Base-by-base conservation (phyloP, 2,797 vertebrate species). In the Fundulus diaphanus region DNA sequence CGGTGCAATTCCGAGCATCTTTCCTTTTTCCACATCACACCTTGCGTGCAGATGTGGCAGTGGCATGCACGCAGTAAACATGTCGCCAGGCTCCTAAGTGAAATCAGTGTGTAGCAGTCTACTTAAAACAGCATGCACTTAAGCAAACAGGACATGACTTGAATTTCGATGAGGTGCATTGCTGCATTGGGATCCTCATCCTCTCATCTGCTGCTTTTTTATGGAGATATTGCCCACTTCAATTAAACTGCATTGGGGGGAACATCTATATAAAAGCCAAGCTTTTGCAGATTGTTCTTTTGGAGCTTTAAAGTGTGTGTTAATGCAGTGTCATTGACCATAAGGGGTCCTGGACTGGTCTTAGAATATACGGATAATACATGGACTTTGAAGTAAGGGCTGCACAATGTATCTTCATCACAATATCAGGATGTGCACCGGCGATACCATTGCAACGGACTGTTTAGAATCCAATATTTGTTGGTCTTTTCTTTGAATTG, bases 21-120 rank as follows among this genome's bases (percentile, higher is more conserved):
- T 37, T 83, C 79, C 3, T 74, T 52, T 83, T 86, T 86, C 83
- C 49, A 44, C 68, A 7, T 71, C 51, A 7, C 42, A 31, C 73
- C 80, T 76, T 56, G 73, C 81, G 71, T 70, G 82, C 69, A 79
- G 75, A 85, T 78, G 73, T 59, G 70, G 68, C 72, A 22, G 77
- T 51, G 78, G 83, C 76, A 67, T 68, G 70, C 75, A 74, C 84
- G 79, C 83, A 81, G 78, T 76, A 69, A 87, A 86, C 49, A 44
- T 83, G 78, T 90, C 87, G 67, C 82, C 77, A 76, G n/a, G 83
- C 66, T 44, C 87, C 77, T 77, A 77, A 72, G 40, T 86, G 90
- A 91, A 91, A 91, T 92, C 86, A 90, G 48, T 77, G 59, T 76
- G 90, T 89, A 91, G 91, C 90, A 85, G 87, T 85, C 79, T 51